These are phyloP conservation scores for Phycodurus eques DNA, from an alignment of 2,113 vertebrate genomes.

Conservation along the genomic window DNA sequence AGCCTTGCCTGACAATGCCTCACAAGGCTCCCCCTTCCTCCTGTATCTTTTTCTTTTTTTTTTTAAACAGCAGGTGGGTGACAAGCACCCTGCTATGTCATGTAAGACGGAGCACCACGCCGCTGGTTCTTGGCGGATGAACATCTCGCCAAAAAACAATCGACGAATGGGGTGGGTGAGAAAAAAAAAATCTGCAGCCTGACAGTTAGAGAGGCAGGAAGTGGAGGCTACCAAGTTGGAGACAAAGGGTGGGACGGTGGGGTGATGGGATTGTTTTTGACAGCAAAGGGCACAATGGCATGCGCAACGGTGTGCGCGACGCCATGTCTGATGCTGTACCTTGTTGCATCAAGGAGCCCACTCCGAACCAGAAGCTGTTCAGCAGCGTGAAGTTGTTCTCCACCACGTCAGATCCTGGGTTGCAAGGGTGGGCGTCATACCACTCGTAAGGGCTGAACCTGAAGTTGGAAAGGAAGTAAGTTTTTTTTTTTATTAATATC, in stretches of 20 bases:
- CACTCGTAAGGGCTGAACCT: conserved; percentile 98
- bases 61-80: conserved; percentile 57
- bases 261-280: conserved; percentile 44
- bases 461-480: conserved; percentile 9
- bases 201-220: conserved; percentile 59
- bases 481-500: neutral
- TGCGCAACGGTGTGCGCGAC: neutral
- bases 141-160: conserved; percentile 63
- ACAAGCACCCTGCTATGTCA: conserved; percentile 69
- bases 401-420: conserved; percentile 91
- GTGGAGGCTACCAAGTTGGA: conserved; percentile 20
- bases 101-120: conserved; percentile 60
- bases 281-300: conserved; percentile 6
- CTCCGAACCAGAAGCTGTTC: conserved; percentile 99
- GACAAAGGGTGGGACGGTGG: neutral
- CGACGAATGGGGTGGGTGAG: conserved; percentile 14
- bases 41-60: conserved; percentile 44
- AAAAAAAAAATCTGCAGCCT: conserved; percentile 41
- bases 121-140: conserved; percentile 68
- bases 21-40: conserved; percentile 66
- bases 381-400: conserved; percentile 98
- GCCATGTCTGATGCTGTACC: conserved; percentile 65
- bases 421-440: conserved; percentile 97
- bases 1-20: conserved; percentile 61
- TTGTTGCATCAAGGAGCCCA: conserved; percentile 98